Evolutionary conservation across 2,797 vertebrate species (phyloP).

Genomic region (Antrozous pallidus): DNA sequence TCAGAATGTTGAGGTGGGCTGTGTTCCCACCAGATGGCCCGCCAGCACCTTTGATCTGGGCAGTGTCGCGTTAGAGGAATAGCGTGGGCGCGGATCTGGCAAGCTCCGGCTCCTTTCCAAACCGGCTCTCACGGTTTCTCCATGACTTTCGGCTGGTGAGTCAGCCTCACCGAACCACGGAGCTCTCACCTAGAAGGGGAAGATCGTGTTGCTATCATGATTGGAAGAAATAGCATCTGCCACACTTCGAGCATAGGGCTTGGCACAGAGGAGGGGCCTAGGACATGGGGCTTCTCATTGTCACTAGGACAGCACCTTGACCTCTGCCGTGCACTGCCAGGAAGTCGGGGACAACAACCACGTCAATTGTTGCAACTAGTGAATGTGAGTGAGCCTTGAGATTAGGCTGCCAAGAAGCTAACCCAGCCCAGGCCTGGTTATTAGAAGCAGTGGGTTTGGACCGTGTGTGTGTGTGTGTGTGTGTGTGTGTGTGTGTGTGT

Average conservation of each 20-base stretch:
- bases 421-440: background rate
- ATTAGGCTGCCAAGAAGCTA: background rate
- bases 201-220: background rate
- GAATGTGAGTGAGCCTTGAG: background rate
- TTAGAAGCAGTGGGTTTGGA: background rate
- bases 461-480: background rate
- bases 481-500: background rate
- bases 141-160: background rate
- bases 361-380: background rate
- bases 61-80: background rate
- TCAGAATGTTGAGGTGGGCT: background rate
- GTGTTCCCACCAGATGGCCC: background rate
- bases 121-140: background rate
- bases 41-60: background rate
- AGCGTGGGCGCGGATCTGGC: background rate
- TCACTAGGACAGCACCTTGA: background rate
- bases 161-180: background rate
- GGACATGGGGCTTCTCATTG: background rate
- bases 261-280: background rate
- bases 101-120: background rate
- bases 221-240: background rate
- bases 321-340: background rate
- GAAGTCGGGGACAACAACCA: background rate
- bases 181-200: background rate
- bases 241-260: background rate